Evolutionary conservation across 1,140 invertebrate genomes (phyloP).

Genomic region (Lepidurus couesii): DNA sequence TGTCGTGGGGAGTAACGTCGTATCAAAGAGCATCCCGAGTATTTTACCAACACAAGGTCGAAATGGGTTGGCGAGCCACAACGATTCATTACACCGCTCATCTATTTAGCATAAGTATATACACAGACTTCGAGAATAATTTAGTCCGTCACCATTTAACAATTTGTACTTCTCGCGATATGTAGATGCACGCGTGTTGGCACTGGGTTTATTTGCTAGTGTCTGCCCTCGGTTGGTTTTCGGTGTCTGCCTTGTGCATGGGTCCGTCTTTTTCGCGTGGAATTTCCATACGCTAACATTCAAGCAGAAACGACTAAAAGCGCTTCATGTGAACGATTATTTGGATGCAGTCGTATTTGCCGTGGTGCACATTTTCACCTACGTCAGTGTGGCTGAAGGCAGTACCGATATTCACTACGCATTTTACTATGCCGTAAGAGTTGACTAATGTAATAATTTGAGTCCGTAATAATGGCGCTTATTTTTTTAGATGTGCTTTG

Average conservation of each 20-base stretch:
- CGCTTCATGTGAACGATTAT: background rate
- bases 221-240: background rate
- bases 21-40: background rate
- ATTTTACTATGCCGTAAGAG: background rate
- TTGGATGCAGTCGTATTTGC: background rate
- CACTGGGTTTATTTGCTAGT: background rate
- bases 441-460: background rate
- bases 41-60: background rate
- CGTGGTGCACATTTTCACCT: background rate
- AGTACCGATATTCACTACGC: background rate
- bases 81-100: background rate
- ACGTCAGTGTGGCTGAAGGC: background rate
- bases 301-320: background rate
- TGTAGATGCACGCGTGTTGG: background rate
- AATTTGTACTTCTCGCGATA: background rate
- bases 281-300: conserved; percentile 2
- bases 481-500: background rate
- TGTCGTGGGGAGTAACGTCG: conserved; percentile 3
- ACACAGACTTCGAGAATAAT: background rate
- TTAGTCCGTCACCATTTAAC: background rate
- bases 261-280: background rate
- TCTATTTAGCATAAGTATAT: conserved; percentile 3
- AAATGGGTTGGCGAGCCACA: background rate
- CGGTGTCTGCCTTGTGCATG: conserved; percentile 1
- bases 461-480: background rate